Conservation (phyloP, 2,888 invertebrate genomes). For the Tupiocoris notatus region DNA sequence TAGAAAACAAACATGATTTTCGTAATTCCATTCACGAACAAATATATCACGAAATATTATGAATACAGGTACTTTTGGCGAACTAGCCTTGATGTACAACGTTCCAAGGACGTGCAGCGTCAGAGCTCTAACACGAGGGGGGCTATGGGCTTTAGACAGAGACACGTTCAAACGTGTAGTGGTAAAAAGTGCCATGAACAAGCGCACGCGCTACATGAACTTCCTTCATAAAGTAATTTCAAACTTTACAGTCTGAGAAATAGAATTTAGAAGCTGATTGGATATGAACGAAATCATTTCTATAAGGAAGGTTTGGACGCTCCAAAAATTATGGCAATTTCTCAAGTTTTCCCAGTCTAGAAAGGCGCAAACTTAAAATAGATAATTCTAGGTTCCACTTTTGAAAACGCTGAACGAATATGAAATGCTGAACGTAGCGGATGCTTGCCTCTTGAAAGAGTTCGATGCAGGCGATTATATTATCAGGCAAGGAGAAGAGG, state of each 20-base stretch:
- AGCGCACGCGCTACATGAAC: conserved; percentile 94
- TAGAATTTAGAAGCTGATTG: too few relatives aligned
- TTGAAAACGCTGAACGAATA: conserved; percentile 26
- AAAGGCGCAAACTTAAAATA: too few relatives aligned
- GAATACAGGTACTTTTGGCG: conserved; percentile 79
- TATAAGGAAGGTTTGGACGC: too few relatives aligned
- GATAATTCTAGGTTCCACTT: conserved; percentile 11
- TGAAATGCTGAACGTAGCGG: conserved; percentile 28
- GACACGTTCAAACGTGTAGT: conserved; percentile 94
- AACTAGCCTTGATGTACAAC: conserved; percentile 95
- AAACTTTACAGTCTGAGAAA: too few relatives aligned
- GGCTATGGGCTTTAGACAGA: conserved; percentile 96
- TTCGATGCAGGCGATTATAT: conserved; percentile 10
- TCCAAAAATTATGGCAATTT: too few relatives aligned
- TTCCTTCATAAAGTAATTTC: conserved; percentile 88
- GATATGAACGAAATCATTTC: too few relatives aligned
- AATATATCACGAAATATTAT: too few relatives aligned
- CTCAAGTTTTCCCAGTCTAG: too few relatives aligned
- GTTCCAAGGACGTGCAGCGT: conserved; percentile 95
- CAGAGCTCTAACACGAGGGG: conserved; percentile 75
- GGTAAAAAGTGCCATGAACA: conserved; percentile 93
- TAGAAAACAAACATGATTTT: too few relatives aligned
- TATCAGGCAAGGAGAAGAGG: conserved; percentile 28
- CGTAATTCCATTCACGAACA: too few relatives aligned
- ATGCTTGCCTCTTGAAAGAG: conserved; percentile 5